A percentile compares a stretch with the other conserved stretches of the same genome.
Conservation (phyloP, 1,140 invertebrate species). For the Mycetomoellerius zeteki region DNA sequence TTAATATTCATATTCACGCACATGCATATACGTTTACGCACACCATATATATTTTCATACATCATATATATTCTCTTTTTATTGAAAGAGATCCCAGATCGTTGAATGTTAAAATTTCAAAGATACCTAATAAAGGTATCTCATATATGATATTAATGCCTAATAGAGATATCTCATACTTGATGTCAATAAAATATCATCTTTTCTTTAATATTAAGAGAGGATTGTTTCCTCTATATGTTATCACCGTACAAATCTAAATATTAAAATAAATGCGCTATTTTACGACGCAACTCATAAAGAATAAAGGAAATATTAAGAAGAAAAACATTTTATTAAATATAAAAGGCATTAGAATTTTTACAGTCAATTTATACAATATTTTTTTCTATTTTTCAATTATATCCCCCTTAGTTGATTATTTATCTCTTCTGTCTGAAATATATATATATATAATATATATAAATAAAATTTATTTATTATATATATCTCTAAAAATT, state of each 20-base stretch:
- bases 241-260: neutral
- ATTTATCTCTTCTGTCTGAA: neutral
- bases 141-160: too few relatives aligned
- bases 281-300: neutral
- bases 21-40: neutral
- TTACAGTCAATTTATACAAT: neutral
- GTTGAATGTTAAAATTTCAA: neutral
- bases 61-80: neutral
- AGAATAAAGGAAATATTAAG: neutral
- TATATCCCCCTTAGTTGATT: neutral
- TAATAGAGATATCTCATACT: too few relatives aligned
- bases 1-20: neutral
- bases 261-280: neutral
- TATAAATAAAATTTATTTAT: neutral
- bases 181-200: neutral
- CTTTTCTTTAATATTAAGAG: neutral
- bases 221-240: neutral
- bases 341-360: neutral
- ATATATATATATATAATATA: neutral
- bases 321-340: constrained; percentile 8
- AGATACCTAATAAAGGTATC: neutral
- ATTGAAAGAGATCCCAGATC: neutral
- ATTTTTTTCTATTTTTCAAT: neutral
- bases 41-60: neutral
- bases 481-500: neutral